These are phyloP conservation scores for Diadumene lineata DNA, from an alignment of 92 coral and sea anemone species.

Conservation along the genomic window DNA sequence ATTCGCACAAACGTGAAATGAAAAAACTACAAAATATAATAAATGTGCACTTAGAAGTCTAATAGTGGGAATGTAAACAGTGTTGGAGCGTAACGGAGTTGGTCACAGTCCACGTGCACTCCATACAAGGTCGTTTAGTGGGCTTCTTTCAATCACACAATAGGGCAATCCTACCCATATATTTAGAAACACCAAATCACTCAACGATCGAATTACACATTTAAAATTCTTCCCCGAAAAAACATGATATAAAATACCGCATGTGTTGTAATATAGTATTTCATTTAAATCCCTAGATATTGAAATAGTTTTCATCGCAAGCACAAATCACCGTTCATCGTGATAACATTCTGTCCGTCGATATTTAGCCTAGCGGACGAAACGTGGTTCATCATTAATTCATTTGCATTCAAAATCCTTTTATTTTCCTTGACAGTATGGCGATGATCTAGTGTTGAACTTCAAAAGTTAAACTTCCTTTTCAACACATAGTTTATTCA, in stretches of 20 bases:
- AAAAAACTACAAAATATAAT: conserved; percentile 25
- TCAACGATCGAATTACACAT: conserved; percentile 15
- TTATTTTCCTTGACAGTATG: conserved; percentile 49
- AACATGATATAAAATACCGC: background rate
- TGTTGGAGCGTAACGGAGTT: conserved; percentile 32
- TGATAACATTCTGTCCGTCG: conserved; percentile 32
- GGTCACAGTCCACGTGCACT: conserved; percentile 42
- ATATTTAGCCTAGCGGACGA: conserved; percentile 32
- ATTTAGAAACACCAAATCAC: conserved; percentile 18
- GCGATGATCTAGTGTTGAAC: conserved; percentile 36
- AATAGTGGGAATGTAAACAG: conserved; percentile 35
- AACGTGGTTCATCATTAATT: conserved; percentile 70
- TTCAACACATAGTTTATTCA: conserved; percentile 10
- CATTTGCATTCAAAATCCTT: conserved; percentile 60
- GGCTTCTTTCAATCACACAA: conserved; percentile 37
- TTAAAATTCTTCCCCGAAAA: conserved; percentile 27
- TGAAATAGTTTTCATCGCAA: background rate
- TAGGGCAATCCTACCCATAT: conserved; percentile 22
- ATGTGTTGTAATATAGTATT: conserved; percentile 21
- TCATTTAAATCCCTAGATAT: conserved; percentile 22
- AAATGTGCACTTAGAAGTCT: conserved; percentile 23
- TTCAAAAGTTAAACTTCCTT: conserved; percentile 56
- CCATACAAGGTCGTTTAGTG: conserved; percentile 33
- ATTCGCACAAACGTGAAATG: conserved; percentile 7
- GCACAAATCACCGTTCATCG: background rate